Percentiles rank a stretch among this genome's conserved stretches.
Evolutionary conservation across 2,888 invertebrate genomes (phyloP).

Genomic region (Palloptera scutellata): DNA sequence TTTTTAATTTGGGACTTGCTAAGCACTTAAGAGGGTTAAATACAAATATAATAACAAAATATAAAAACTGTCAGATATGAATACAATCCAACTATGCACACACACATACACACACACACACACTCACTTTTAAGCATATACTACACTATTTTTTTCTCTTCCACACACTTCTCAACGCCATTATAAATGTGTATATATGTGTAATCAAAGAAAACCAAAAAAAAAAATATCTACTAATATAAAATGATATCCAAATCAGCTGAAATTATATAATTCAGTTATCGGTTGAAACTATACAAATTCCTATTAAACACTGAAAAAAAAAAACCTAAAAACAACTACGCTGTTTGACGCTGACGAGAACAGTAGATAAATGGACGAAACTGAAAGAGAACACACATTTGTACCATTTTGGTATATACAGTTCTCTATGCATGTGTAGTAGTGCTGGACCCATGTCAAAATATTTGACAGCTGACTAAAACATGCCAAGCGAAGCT

Average conservation of each 20-base stretch:
- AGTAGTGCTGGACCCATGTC: conserved; percentile 60
- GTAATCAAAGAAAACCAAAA: background rate
- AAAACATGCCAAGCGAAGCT: conserved; percentile 61
- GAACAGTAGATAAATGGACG: background rate
- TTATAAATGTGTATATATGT: conserved; percentile 4
- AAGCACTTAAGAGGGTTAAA: conserved; percentile 25
- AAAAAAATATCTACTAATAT: background rate
- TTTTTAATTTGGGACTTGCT: conserved; percentile 43
- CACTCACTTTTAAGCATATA: background rate
- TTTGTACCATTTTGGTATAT: background rate
- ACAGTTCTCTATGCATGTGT: background rate
- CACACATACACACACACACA: background rate
- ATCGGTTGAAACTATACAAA: conserved; percentile 8
- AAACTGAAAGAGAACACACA: background rate
- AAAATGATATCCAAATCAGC: conserved; percentile 24
- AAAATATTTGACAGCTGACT: conserved; percentile 66
- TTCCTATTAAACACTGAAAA: background rate
- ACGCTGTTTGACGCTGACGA: background rate
- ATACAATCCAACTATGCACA: background rate
- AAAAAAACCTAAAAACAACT: background rate
- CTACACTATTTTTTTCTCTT: background rate
- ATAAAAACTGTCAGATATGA: background rate
- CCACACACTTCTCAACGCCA: background rate
- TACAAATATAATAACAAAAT: conserved; percentile 2
- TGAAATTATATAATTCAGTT: conserved; percentile 16